Conservation (phyloP, 1,140 invertebrate species). For the Rhysida immarginata region DNA sequence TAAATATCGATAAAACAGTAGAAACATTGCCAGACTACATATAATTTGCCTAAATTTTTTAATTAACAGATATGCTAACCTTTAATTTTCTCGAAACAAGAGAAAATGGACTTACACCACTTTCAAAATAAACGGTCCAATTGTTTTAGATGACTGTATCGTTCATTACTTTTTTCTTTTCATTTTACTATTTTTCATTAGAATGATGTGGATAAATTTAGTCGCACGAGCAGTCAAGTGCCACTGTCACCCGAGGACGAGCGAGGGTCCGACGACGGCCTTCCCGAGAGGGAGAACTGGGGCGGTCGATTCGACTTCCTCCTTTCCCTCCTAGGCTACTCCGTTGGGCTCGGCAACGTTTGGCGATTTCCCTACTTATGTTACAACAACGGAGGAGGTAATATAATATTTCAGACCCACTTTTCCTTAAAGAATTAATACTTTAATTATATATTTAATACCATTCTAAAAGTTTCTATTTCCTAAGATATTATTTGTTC, state of each 20-base stretch:
- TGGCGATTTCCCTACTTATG: slow-evolving; percentile 53
- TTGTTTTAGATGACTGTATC: too few species aligned
- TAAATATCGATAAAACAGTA: too few species aligned
- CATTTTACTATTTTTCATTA: not conserved
- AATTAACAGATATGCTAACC: too few species aligned
- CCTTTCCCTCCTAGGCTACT: slow-evolving; percentile 34
- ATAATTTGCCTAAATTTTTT: too few species aligned
- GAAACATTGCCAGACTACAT: too few species aligned
- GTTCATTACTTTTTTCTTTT: too few species aligned
- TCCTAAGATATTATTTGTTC: slow-evolving; percentile 10
- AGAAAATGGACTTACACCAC: too few species aligned
- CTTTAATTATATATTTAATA: slow-evolving; percentile 8
- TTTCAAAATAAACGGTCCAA: too few species aligned
- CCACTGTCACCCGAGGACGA: slow-evolving; percentile 18
- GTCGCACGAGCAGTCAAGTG: slow-evolving; percentile 19
- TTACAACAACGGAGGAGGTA: slow-evolving; percentile 64
- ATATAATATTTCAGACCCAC: too few species aligned
- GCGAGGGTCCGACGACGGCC: slow-evolving; percentile 19
- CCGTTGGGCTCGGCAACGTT: slow-evolving; percentile 31
- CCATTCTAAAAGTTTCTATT: too few species aligned
- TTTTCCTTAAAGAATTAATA: not conserved
- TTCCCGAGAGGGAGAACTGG: slow-evolving; percentile 46
- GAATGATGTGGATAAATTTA: slow-evolving; percentile 5
- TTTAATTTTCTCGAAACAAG: too few species aligned
- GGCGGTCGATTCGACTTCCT: slow-evolving; percentile 36